phyloP scores from a whole-genome alignment of 2,797 vertebrate species.

The Leucoraja ocellata region DNA sequence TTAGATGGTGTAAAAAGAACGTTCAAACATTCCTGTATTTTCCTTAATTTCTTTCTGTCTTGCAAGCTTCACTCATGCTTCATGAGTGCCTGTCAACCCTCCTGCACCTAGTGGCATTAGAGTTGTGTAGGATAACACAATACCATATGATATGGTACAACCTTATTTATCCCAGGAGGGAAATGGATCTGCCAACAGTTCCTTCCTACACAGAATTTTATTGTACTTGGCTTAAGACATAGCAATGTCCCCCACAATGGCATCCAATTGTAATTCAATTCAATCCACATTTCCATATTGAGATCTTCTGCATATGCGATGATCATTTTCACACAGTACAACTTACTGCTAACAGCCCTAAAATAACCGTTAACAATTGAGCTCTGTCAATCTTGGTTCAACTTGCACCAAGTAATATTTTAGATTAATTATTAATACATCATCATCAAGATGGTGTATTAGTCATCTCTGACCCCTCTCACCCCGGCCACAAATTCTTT shows the following conservation, averaged over 20 bases:
- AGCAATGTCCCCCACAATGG: background rate
- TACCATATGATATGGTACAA: no score
- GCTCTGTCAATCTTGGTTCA: background rate
- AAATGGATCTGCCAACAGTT: no score
- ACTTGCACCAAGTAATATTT: background rate
- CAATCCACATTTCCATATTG: background rate
- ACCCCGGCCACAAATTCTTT: no score
- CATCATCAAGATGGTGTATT: no score
- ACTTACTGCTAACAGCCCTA: background rate
- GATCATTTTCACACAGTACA: background rate
- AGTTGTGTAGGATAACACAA: no score
- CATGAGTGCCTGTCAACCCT: background rate
- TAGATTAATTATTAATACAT: background rate
- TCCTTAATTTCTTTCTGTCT: no score
- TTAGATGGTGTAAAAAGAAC: background rate
- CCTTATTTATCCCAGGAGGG: no score
- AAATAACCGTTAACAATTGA: background rate
- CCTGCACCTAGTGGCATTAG: no score
- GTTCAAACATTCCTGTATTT: background rate
- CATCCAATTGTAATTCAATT: background rate
- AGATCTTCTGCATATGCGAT: background rate
- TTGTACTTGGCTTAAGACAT: no score
- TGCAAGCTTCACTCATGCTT: background rate
- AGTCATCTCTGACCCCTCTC: no score
- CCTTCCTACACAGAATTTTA: no score